A percentile compares a stretch with the other conserved stretches of the same genome.
Evolutionary conservation across 2,113 vertebrate species (phyloP).

Genomic region (Acanthochromis polyacanthus): DNA sequence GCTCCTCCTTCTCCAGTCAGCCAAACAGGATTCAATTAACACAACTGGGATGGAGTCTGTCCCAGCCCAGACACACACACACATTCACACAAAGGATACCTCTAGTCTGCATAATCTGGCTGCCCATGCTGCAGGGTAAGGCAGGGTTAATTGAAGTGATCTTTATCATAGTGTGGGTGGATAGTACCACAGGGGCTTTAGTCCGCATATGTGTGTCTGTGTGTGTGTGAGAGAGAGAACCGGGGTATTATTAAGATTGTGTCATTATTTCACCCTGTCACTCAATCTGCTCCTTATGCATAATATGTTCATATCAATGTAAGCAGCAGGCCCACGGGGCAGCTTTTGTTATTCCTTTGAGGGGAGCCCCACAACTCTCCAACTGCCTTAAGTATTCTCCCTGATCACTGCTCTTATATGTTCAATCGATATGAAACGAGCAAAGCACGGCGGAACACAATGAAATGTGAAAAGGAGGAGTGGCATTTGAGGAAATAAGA

Average conservation of each 20-base stretch:
- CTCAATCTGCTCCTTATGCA: conserved; percentile 66
- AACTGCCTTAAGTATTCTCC: conserved; percentile 42
- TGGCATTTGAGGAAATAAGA: conserved; percentile 66
- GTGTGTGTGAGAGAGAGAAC: background rate
- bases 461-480: conserved; percentile 59
- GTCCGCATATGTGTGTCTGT: conserved; percentile 5
- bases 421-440: conserved; percentile 42
- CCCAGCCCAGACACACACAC: conserved; percentile 19
- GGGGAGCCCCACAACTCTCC: conserved; percentile 33
- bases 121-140: conserved; percentile 51
- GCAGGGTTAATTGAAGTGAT: conserved; percentile 83
- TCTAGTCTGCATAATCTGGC: conserved; percentile 68
- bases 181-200: conserved; percentile 46
- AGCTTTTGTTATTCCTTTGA: conserved; percentile 59
- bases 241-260: conserved; percentile 62
- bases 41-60: conserved; percentile 56
- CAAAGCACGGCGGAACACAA: conserved; percentile 55
- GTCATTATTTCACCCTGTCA: conserved; percentile 67
- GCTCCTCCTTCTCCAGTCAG: conserved; percentile 44
- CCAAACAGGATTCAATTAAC: conserved; percentile 80
- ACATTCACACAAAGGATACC: background rate
- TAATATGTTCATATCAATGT: conserved; percentile 72
- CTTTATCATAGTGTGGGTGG: conserved; percentile 59
- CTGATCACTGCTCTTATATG: conserved; percentile 59
- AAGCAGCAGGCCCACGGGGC: conserved; percentile 49